Conservation (phyloP, 2,113 vertebrate species). For the Acanthochromis polyacanthus region DNA sequence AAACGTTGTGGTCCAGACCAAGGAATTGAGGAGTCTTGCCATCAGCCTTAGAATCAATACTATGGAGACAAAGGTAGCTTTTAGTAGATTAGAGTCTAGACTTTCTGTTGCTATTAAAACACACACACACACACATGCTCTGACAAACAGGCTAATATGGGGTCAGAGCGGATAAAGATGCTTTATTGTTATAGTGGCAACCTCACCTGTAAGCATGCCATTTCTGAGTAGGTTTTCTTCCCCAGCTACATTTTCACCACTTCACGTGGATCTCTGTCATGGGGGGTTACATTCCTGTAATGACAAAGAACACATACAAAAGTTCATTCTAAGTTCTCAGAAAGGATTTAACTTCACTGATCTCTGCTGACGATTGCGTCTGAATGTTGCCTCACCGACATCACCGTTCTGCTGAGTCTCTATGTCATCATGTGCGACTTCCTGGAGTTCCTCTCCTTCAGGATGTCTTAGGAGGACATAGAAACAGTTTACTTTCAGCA, state of each 20-base stretch:
- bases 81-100: conserved; percentile 47
- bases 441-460: background rate
- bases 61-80: conserved; percentile 41
- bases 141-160: conserved; percentile 11
- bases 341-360: background rate
- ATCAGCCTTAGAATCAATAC: conserved; percentile 20
- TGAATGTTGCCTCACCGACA: background rate
- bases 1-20: background rate
- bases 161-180: background rate
- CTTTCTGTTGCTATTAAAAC: conserved; percentile 15
- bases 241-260: background rate
- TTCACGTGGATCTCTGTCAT: background rate
- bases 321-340: background rate
- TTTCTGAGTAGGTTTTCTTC: background rate
- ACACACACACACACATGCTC: background rate
- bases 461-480: background rate
- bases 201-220: conserved; percentile 23
- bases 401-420: background rate
- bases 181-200: conserved; percentile 2
- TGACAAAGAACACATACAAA: background rate
- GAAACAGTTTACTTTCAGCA: background rate
- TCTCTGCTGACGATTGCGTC: background rate
- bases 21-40: background rate
- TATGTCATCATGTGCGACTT: fast-evolving
- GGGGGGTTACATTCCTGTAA: background rate